phyloP scores from a whole-genome alignment of 2,113 vertebrate species.

The Coryphaenoides rupestris region DNA sequence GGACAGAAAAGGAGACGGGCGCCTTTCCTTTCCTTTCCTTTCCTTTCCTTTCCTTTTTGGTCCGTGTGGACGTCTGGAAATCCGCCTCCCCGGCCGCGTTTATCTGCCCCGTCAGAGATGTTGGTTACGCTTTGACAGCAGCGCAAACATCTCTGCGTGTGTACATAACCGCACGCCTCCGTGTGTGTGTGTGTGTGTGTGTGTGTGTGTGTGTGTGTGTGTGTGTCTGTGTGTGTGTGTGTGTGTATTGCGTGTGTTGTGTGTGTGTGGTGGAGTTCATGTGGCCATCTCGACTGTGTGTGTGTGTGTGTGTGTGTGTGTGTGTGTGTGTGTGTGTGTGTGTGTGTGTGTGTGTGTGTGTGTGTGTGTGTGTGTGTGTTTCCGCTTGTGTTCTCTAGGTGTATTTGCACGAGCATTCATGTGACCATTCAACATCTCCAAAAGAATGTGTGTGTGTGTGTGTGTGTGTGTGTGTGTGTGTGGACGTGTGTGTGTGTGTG shows the following conservation, averaged over 20 bases:
- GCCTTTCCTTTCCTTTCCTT: too few species aligned
- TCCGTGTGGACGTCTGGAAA: slow-evolving; percentile 51
- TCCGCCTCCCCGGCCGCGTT: slow-evolving; percentile 39
- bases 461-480: background rate
- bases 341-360: slow-evolving; percentile 13
- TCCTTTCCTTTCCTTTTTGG: too few species aligned
- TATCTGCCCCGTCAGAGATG: slow-evolving; percentile 50
- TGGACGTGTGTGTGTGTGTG: too few species aligned
- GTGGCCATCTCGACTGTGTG: slow-evolving; percentile 30
- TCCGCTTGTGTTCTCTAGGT: slow-evolving; percentile 9
- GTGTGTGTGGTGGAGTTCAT: slow-evolving; percentile 42
- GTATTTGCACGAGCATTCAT: slow-evolving; percentile 41
- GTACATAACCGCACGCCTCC: too few species aligned
- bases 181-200: slow-evolving; percentile 24
- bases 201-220: slow-evolving; percentile 18
- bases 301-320: slow-evolving; percentile 11
- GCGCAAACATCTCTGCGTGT: slow-evolving; percentile 21
- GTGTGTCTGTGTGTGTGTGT: background rate
- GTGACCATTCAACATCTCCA: slow-evolving; percentile 23
- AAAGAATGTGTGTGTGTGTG: slow-evolving; percentile 24
- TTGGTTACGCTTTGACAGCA: slow-evolving; percentile 47
- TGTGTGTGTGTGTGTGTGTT: background rate
- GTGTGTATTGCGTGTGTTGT: background rate
- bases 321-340: slow-evolving; percentile 19
- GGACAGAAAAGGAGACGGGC: slow-evolving; percentile 24